Conservation (phyloP, 2,797 vertebrate species). For the Numenius phaeopus region DNA sequence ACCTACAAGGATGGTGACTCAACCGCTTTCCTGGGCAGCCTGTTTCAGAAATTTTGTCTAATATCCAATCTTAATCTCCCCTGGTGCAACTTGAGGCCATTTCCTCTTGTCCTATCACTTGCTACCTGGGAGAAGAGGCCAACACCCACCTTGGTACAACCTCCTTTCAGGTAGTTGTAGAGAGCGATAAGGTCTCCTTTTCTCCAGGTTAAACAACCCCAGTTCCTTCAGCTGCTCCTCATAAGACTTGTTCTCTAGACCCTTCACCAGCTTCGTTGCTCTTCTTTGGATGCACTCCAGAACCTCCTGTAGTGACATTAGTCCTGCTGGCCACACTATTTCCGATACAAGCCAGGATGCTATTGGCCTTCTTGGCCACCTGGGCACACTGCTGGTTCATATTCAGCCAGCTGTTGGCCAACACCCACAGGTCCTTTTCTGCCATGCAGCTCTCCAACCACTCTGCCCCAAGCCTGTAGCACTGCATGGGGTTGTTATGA, state of each 20-base stretch:
- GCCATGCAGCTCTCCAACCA: rapidly evolving
- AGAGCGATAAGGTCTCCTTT: neutral
- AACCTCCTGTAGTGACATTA: neutral
- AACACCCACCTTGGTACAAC: neutral
- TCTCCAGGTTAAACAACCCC: neutral
- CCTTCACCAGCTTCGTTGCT: no score
- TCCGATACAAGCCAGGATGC: neutral
- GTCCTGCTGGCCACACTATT: neutral
- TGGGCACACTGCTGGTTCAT: neutral
- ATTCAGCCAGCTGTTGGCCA: neutral
- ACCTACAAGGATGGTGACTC: neutral
- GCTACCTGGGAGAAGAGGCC: neutral
- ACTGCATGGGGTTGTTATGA: neutral
- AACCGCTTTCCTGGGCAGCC: neutral
- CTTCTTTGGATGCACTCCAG: neutral
- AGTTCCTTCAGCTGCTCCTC: neutral
- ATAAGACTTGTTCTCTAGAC: no score
- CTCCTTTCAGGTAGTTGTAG: neutral
- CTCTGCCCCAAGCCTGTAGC: neutral
- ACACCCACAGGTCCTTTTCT: neutral
- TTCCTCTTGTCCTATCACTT: neutral
- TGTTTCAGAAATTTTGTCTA: neutral
- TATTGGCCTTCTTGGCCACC: neutral
- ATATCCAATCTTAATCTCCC: neutral
- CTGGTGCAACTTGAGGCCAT: neutral